These are phyloP conservation scores for Sternarchorhynchus goeldii DNA, from an alignment of 2,797 vertebrate genomes.

Conservation along the genomic window DNA sequence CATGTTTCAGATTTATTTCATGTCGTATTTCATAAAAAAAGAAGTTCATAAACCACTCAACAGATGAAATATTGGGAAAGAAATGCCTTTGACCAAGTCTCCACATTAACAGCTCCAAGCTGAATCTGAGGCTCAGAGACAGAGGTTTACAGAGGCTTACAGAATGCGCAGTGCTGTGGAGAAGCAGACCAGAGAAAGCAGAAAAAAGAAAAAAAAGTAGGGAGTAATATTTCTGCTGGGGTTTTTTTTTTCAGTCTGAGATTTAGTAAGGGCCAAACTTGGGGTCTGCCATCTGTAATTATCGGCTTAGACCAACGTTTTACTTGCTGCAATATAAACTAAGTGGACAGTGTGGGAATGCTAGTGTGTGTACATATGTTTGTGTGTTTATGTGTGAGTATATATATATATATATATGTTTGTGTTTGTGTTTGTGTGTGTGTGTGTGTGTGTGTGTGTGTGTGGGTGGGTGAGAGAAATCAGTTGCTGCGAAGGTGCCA, in stretches of 20 bases:
- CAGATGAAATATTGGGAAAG: background rate
- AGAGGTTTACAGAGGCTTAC: too few relatives aligned
- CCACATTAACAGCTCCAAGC: too few relatives aligned
- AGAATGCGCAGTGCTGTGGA: background rate
- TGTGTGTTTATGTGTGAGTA: slow-evolving; percentile 5
- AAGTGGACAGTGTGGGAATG: slow-evolving; percentile 6
- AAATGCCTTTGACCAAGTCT: background rate
- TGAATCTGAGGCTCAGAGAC: too few relatives aligned
- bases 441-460: background rate
- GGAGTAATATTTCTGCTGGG: background rate
- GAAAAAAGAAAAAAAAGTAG: background rate
- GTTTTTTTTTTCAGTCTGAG: slow-evolving; percentile 7
- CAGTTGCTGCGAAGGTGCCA: background rate
- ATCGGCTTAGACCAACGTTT: slow-evolving; percentile 23
- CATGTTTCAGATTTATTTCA: background rate
- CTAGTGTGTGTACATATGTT: background rate
- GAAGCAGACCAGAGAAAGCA: slow-evolving; percentile 5
- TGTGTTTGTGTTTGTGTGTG: background rate
- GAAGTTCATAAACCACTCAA: background rate
- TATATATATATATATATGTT: background rate
- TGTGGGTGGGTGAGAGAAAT: too few relatives aligned
- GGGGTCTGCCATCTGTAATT: slow-evolving; percentile 2
- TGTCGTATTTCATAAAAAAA: background rate
- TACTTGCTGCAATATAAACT: slow-evolving; percentile 34
- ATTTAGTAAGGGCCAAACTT: background rate